Percentiles rank a stretch among this genome's conserved stretches.
Evolutionary conservation across 2,888 invertebrate species (phyloP).

Genomic region (Phyllotreta striolata): DNA sequence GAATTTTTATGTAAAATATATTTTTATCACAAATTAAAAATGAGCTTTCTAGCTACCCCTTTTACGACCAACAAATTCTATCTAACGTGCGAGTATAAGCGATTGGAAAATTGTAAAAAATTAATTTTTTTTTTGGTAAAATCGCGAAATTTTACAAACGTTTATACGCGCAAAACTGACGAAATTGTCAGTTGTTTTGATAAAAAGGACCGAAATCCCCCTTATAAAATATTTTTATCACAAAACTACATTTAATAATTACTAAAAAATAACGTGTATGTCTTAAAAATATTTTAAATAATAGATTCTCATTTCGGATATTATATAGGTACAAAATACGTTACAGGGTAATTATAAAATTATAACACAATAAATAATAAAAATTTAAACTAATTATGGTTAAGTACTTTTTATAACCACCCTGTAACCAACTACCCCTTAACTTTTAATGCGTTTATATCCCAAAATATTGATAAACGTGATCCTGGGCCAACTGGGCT

Average conservation of each 20-base stretch:
- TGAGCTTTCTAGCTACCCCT: slow-evolving; percentile 32
- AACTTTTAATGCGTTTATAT: slow-evolving; percentile 16
- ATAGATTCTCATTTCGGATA: slow-evolving; percentile 25
- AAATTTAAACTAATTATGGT: slow-evolving; percentile 38
- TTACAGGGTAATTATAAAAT: slow-evolving; percentile 6
- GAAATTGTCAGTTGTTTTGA: slow-evolving; percentile 17
- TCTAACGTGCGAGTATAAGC: background rate
- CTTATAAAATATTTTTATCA: slow-evolving; percentile 47
- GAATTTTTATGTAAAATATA: slow-evolving; percentile 13
- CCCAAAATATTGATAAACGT: slow-evolving; percentile 32
- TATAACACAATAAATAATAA: slow-evolving; percentile 29
- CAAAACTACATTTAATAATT: slow-evolving; percentile 54
- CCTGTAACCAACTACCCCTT: slow-evolving; percentile 9
- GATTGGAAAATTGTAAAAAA: too few species aligned
- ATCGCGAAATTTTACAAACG: slow-evolving; percentile 7
- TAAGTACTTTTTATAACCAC: slow-evolving; percentile 1
- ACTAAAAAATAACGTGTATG: slow-evolving; percentile 47
- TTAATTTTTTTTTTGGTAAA: background rate
- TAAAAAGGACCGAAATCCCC: slow-evolving; percentile 16
- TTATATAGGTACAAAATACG: slow-evolving; percentile 4
- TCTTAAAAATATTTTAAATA: slow-evolving; percentile 51
- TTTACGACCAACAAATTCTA: slow-evolving; percentile 24
- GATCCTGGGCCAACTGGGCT: slow-evolving; percentile 22
- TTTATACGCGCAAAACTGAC: slow-evolving; percentile 15
- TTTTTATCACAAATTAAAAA: slow-evolving; percentile 30